Conservation (phyloP, 2,113 vertebrate species). For the Addax nasomaculatus region DNA sequence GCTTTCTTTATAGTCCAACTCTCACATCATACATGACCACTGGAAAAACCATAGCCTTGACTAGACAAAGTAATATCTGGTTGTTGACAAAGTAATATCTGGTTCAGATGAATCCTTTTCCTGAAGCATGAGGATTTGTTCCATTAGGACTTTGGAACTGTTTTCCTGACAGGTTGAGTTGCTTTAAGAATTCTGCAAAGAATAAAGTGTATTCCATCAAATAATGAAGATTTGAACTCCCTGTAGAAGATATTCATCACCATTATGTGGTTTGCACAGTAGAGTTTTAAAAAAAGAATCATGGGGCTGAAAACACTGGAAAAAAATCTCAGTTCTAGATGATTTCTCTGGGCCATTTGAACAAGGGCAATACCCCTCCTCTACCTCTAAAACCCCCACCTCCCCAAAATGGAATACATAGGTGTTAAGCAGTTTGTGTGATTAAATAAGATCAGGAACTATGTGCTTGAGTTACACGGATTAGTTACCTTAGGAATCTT, state of each 20-base stretch:
- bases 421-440: background rate
- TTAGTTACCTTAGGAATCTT: background rate
- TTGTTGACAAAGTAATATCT: background rate
- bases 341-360: background rate
- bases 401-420: background rate
- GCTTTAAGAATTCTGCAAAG: conserved; percentile 22
- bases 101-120: background rate
- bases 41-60: background rate
- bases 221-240: background rate
- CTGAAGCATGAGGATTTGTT: background rate
- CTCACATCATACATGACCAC: no score
- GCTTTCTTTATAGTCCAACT: no score
- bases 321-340: background rate
- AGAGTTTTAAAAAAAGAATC: background rate
- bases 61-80: background rate
- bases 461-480: no score
- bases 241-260: background rate
- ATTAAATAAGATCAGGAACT: background rate
- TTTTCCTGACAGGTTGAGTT: background rate
- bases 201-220: background rate
- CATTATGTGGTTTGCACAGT: background rate
- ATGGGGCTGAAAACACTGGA: background rate
- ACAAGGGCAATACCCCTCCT: background rate
- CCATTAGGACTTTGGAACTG: background rate
- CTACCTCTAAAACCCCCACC: rapidly evolving